A percentile compares a stretch with the other conserved stretches of the same genome.
Evolutionary conservation across 2,113 vertebrate genomes (phyloP).

Genomic region (Corythaixoides concolor): DNA sequence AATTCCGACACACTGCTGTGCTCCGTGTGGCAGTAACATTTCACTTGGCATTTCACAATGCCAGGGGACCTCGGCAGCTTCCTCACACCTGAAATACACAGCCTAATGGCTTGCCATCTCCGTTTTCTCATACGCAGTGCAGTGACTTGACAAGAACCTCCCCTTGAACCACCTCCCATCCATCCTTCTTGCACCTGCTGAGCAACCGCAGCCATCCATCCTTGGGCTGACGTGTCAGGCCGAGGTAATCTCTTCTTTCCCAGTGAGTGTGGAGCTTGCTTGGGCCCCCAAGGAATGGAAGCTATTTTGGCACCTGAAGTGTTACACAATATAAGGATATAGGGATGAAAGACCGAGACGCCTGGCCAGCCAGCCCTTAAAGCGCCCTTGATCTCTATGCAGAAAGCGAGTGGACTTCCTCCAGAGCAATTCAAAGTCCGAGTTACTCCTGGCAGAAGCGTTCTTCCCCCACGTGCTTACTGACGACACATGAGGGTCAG

Average conservation of each 20-base stretch:
- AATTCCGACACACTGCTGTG: background rate
- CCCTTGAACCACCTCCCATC: background rate
- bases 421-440: conserved; percentile 28
- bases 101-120: background rate
- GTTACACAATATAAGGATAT: background rate
- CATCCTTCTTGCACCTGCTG: background rate
- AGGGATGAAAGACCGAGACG: conserved; percentile 10
- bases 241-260: conserved; percentile 16
- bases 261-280: background rate
- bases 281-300: background rate
- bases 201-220: background rate
- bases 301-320: conserved; percentile 3
- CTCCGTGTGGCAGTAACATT: background rate
- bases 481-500: conserved; percentile 38
- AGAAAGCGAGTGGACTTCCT: conserved; percentile 31
- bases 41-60: background rate
- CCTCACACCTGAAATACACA: background rate
- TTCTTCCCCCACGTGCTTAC: background rate
- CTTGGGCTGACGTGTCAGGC: background rate
- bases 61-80: background rate
- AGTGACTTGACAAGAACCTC: background rate
- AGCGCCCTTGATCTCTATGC: background rate
- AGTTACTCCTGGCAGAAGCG: background rate
- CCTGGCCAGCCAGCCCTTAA: background rate
- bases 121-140: background rate